Conservation (phyloP, 2,888 invertebrate species). For the Spilarctia lutea region DNA sequence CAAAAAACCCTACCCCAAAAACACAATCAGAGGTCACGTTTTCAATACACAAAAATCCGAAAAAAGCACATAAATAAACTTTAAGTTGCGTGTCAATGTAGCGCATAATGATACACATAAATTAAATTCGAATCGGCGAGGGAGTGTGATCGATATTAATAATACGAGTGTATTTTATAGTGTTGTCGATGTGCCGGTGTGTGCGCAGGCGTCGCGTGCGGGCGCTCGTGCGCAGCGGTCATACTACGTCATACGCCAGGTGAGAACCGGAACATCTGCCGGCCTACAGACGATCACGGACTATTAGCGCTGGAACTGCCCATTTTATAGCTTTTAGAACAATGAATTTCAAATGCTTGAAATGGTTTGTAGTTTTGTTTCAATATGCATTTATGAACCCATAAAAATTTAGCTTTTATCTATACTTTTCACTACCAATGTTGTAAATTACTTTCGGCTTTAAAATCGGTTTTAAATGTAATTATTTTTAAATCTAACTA, state of each 20-base stretch:
- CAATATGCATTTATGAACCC: not conserved
- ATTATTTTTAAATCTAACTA: not conserved
- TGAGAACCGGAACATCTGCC: conserved; percentile 79
- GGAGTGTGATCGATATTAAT: conserved; percentile 54
- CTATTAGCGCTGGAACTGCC: conserved; percentile 40
- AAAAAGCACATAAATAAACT: conserved; percentile 40
- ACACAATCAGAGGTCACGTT: not conserved
- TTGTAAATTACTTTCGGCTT: not conserved
- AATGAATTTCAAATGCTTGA: conserved; percentile 3
- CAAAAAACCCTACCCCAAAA: conserved; percentile 14
- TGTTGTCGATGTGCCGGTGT: conserved; percentile 17
- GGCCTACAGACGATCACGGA: conserved; percentile 39
- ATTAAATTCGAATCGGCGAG: conserved; percentile 57
- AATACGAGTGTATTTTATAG: conserved; percentile 17
- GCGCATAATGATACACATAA: conserved; percentile 57
- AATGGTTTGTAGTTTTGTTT: not conserved
- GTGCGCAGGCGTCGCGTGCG: conserved; percentile 64
- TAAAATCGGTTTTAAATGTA: not conserved
- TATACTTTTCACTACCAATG: not conserved
- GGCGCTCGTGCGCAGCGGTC: conserved; percentile 59
- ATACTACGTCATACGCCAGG: conserved; percentile 68
- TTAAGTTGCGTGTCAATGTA: conserved; percentile 57
- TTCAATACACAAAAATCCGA: conserved; percentile 14
- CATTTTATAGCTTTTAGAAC: conserved; percentile 26
- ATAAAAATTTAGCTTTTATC: not conserved